Evolutionary conservation across 2,888 invertebrate genomes (phyloP), one percentile per base, ranked within the genome.

Genomic region (Melipona bicolor): DNA sequence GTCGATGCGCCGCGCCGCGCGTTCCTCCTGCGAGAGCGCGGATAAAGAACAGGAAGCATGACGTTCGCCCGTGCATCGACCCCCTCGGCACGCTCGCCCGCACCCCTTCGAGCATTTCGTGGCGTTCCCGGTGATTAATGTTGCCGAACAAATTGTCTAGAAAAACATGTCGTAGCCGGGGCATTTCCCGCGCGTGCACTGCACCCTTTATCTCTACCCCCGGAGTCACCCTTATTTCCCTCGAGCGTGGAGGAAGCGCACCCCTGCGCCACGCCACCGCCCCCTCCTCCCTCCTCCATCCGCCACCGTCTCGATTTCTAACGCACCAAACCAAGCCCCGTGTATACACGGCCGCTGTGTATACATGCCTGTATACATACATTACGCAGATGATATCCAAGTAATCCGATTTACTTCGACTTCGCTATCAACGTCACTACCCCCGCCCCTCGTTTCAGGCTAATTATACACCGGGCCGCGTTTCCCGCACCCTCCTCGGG

Each of bases 141-240:
- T 94, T 94, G 93, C 94, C 94, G 94, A 95, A 94, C 95, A 95
- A 95, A 95, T 95, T 95, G 95, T 94, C 95, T 95, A 95, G 95
- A 95, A 95, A 95, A 95, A 95, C 95, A 95, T 95, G 94, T 94
- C 94, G 93, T 93, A 94, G 93, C 91, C 93, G 92, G 91, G 89
- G 89, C 89, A 86, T 89, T 86, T 89, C 89, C 88, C 91, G 87
- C 91, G 91, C 90, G 91, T 87, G 90, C 90, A 88, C 84, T 93
- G 92, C 92, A 94, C 94, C 94, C 94, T 94, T 94, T 94, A 94
- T 94, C 94, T 93, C 94, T 93, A 62, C 90, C 82, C 92, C 81
- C 92, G 91, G 91, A 85, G 91, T 91, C 91, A 92, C 94, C 94
- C 93, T 93, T 91, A 92, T 88, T 91, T 89, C 91, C 90, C 90